Conservation (phyloP, 2,797 vertebrate genomes). For the Nannoperca obscura region DNA sequence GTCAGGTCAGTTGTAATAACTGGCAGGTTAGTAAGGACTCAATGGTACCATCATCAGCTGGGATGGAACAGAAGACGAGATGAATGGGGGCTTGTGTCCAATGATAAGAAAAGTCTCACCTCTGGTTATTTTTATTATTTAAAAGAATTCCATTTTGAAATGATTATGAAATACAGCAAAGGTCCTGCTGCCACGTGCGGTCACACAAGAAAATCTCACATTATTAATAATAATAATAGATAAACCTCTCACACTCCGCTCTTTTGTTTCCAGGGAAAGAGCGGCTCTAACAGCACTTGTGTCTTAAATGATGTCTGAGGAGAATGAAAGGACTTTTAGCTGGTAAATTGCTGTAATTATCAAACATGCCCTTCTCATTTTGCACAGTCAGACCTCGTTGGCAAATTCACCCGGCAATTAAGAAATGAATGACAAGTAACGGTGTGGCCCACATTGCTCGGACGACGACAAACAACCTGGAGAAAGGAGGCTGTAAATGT, state of each 20-base stretch:
- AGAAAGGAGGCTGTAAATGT: slow-evolving; percentile 44
- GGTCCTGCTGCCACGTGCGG: not conserved
- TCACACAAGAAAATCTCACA: not conserved
- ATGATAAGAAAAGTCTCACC: not conserved
- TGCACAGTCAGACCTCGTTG: slow-evolving; percentile 64
- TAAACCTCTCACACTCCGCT: slow-evolving; percentile 23
- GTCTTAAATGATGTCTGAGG: slow-evolving; percentile 54
- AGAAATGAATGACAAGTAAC: slow-evolving; percentile 64
- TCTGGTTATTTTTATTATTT: slow-evolving; percentile 1
- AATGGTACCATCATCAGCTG: too few species aligned
- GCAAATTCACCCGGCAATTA: slow-evolving; percentile 69
- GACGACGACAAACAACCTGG: slow-evolving; percentile 44
- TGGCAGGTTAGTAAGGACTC: too few species aligned
- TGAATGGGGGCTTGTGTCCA: not conserved
- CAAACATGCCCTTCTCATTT: slow-evolving; percentile 68
- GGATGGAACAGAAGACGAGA: not conserved
- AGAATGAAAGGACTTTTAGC: slow-evolving; percentile 63
- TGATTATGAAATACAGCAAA: not conserved
- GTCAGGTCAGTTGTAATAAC: too few species aligned
- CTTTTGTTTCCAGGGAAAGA: slow-evolving; percentile 41
- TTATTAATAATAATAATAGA: not conserved
- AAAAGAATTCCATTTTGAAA: not conserved
- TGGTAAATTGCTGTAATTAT: slow-evolving; percentile 73
- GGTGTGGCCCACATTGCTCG: slow-evolving; percentile 49
- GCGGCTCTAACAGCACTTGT: slow-evolving; percentile 46